Conservation (phyloP, 2,113 vertebrate genomes). For the Gopherus flavomarginatus region DNA sequence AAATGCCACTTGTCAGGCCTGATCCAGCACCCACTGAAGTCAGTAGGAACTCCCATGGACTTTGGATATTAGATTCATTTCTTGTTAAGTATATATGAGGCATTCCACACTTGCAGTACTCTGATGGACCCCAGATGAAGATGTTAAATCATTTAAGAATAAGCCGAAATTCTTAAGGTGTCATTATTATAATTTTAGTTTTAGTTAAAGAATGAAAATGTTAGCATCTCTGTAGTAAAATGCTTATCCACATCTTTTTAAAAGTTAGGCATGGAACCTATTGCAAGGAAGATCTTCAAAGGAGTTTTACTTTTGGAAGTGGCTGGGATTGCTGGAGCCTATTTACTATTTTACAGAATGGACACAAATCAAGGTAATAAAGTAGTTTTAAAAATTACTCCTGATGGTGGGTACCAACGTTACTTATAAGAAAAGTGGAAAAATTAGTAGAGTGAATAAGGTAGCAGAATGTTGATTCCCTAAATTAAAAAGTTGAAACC, state of each 20-base stretch:
- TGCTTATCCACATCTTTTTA: background rate
- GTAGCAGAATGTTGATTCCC: background rate
- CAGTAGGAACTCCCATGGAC: background rate
- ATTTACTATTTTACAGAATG: constrained; percentile 76
- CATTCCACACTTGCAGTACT: background rate
- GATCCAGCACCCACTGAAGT: background rate
- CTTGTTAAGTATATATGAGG: background rate
- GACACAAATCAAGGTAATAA: constrained; percentile 76
- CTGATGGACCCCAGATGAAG: too few relatives aligned
- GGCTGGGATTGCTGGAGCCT: constrained; percentile 76
- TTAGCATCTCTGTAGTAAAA: background rate
- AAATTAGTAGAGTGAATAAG: background rate
- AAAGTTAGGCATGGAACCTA: constrained; percentile 49
- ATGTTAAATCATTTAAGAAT: background rate
- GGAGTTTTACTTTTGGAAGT: constrained; percentile 75
- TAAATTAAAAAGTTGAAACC: background rate
- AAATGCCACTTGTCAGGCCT: background rate
- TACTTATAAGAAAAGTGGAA: background rate
- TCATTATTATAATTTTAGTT: background rate
- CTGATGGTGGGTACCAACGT: background rate
- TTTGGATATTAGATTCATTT: background rate
- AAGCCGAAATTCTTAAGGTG: background rate
- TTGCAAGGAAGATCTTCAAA: constrained; percentile 73
- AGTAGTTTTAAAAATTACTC: background rate
- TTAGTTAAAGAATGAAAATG: background rate